Percentiles rank a stretch among this genome's conserved stretches.
phyloP scores from a whole-genome alignment of 2,888 invertebrate genomes.

The Megastigmus dorsalis region DNA sequence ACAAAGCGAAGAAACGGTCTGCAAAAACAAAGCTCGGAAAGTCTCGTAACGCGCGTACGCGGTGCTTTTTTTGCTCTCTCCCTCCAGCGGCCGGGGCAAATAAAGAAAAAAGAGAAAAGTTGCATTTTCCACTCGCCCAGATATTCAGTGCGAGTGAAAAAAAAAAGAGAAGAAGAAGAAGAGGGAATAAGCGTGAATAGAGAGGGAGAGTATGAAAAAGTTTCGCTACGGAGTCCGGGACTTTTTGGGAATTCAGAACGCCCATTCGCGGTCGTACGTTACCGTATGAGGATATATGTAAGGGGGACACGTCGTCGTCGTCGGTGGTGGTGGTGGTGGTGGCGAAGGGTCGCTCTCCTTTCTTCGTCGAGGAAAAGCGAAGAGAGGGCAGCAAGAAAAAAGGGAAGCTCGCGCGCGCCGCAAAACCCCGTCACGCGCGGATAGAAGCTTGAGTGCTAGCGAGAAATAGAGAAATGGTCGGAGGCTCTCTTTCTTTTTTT shows the following conservation, averaged over 20 bases:
- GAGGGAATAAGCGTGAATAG: too few relatives aligned
- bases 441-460: conserved; percentile 55
- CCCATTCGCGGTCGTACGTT: conserved; percentile 52
- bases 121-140: conserved; percentile 17
- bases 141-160: neutral
- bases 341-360: conserved; percentile 53
- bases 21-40: conserved; percentile 46
- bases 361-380: conserved; percentile 51
- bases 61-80: neutral
- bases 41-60: conserved; percentile 32
- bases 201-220: conserved; percentile 25
- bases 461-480: conserved; percentile 21
- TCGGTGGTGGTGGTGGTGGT: too few relatives aligned
- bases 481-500: neutral
- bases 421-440: conserved; percentile 59
- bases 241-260: conserved; percentile 59
- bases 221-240: conserved; percentile 10
- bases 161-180: conserved; percentile 6
- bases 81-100: too few relatives aligned
- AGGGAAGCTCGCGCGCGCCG: neutral
- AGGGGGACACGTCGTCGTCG: conserved; percentile 47
- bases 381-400: conserved; percentile 44
- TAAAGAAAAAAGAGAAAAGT: conserved; percentile 37
- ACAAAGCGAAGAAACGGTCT: conserved; percentile 10
- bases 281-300: conserved; percentile 57